Evolutionary conservation across 2,888 invertebrate genomes (phyloP), one percentile per base, ranked within the genome.

Genomic region (Heliconius sara): DNA sequence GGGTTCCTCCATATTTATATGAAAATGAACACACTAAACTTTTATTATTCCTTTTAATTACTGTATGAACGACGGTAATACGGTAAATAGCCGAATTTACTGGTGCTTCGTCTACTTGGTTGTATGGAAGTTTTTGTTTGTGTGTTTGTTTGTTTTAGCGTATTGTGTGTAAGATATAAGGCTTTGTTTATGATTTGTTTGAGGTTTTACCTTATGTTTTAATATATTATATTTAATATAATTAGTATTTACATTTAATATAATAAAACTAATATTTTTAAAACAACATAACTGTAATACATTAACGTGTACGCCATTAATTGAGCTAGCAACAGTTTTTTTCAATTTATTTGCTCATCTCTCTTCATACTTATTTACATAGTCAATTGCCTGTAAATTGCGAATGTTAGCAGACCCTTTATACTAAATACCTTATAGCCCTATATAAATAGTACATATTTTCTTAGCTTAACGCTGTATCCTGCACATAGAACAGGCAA

Each of bases 361-460:
- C 57, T 43, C 34, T 71, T 52, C 65, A 47, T 57, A 82, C 72
- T 76, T 74, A 80, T 75, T 57, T 79, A 79, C 71, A 75, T 52
- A 80, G 79, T 83, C 75, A 79, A 83, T 76, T 83, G 78, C 77
- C 73, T 19, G 77, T 79, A 79, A 80, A 82, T 79, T 78, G 71
- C 76, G 80, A 78, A 81, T 76, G 78, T 81, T 76, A 79, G 63
- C 79, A 60, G 63, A 73, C 80, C 77, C 77, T 80, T 82, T 78
- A 79, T 67, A 76, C 77, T 84, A 84, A 85, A 81, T 83, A 84
- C 82, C 79, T 84, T 81, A 82, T 78, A 80, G 78, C 76, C 57
- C 81, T 79, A 81, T 79, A 22, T 22, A 52, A 19, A 52, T 13
- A 47, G 19, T 7, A 47, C 47, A 1, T 16, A 47, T 16, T 5